Evolutionary conservation across 2,797 vertebrate genomes (phyloP).

Genomic region (Eutrigla gurnardus): DNA sequence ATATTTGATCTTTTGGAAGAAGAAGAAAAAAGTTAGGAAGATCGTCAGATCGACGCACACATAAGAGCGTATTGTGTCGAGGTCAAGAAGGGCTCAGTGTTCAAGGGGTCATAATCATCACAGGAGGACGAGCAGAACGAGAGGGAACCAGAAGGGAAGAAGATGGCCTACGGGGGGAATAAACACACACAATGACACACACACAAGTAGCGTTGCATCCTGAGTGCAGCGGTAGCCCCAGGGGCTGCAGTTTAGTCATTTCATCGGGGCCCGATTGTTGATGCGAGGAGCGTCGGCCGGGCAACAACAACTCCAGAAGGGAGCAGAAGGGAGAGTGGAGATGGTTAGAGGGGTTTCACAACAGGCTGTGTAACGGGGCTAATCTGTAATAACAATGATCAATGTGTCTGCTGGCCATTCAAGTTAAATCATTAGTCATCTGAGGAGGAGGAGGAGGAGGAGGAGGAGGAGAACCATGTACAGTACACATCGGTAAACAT

Average conservation of each 20-base stretch:
- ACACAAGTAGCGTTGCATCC: conserved; percentile 3
- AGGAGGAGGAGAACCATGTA: neutral
- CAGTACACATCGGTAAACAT: neutral
- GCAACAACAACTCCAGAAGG: conserved; percentile 23
- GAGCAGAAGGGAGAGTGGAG: neutral
- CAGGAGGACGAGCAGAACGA: conserved; percentile 35
- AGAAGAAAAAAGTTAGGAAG: neutral
- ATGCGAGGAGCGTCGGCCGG: conserved; percentile 38
- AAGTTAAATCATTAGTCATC: conserved; percentile 6
- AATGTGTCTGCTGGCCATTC: conserved; percentile 14
- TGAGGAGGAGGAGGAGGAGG: neutral
- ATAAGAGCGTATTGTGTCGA: conserved; percentile 41
- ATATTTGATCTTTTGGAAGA: conserved; percentile 7
- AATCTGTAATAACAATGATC: conserved; percentile 12
- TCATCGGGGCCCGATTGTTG: conserved; percentile 28
- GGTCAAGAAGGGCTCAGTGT: conserved; percentile 40
- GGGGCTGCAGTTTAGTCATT: conserved; percentile 49
- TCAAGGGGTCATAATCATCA: conserved; percentile 34
- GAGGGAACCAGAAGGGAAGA: conserved; percentile 22
- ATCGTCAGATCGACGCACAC: conserved; percentile 15
- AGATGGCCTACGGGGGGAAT: conserved; percentile 35
- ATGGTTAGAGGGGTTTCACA: conserved; percentile 21
- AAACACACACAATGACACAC: conserved; percentile 16
- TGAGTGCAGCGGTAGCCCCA: conserved; percentile 33
- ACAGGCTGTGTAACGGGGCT: conserved; percentile 5